Evolutionary conservation across 2,888 invertebrate genomes (phyloP), one percentile per base, ranked within the genome.

Genomic region (Phasia obesa): DNA sequence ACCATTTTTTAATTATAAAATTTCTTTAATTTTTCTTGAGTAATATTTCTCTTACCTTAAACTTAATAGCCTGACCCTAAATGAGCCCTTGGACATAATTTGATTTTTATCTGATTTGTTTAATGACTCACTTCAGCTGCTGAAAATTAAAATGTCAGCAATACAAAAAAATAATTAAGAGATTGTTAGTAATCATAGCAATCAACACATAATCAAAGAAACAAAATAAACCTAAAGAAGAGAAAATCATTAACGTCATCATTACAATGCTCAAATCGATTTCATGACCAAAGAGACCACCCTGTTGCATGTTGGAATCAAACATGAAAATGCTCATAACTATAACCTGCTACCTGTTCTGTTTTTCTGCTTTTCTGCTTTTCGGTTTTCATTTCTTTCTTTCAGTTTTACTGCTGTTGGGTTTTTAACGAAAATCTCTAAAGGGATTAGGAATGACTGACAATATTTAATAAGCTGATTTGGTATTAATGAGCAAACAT

Each of bases 271-370:
- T n/a, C 53, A 77, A 77, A 77, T 59, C 35, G 53, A 53, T 78
- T 84, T 81, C 44, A 77, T 69, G 77, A 77, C 65, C 71, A 70
- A 31, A 53, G 59, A 75, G 84, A 84, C 84, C 84, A 84, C 84
- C 84, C 84, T 70, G 84, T 76, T 81, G 81, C 77, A 75, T 84
- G 80, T 73, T 69, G 31, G 25, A 59, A 31, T n/a, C 47, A 21
- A 38, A 65, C 44, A 51, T 19, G 51, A 73, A 71, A 73, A 74
- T 27, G 51, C 38, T 57, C 38, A 11, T 57, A 67, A 57, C 31
- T 31, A 47, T 19, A 23, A 60, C n/a, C n/a, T n/a, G 71, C 83
- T 83, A 83, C 83, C 83, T 83, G 83, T 78, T 69, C 47, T 60
- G 15, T 21, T 31, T 2, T 21, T 60, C 0, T 17, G 4, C 15